Base-by-base conservation (phyloP, 2,888 invertebrate species). In the Chymomyza fuscimana region DNA sequence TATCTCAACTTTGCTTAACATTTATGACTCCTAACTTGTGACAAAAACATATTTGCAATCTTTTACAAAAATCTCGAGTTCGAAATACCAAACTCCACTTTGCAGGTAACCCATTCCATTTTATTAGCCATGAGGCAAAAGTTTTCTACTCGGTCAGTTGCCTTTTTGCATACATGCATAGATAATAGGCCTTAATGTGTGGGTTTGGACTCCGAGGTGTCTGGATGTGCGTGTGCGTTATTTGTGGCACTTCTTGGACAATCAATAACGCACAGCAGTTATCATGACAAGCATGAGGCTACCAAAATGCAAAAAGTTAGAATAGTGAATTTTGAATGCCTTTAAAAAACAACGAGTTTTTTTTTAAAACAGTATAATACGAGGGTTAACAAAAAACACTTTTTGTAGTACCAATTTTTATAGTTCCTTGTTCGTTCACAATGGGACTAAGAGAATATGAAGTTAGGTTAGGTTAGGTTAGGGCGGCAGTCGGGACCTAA, bases 61-160 rank as follows among this genome's bases (percentile, higher is more conserved):
- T 36, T 40, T 46, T 19, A 61, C 5, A 61, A 22, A 36, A 46
- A 46, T 2, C 40, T 61, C 16, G 19, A 61, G n/a, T 36, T 61
- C 10, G n/a, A 22, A 5, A 61, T 19, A 15, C 12, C 10, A 32
- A 10, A 61, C 19, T 16, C 6, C 5, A 61, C 36, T 12, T 46
- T 12, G 1, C 40, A 12, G 40, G 0, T 2, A 10, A 6, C 3
- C 4, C 61, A 67, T 67, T 62, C 54, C 54, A 62, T 67, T 67
- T 62, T 62, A 67, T 67, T 67, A 62, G 67, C 54, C 12, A 9
- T 36, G 36, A 36, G 5, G 15, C 16, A 61, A 36, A 61, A 61
- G 36, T 61, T 61, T 61, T 29, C 16, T 46, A 5, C 36, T 61
- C 19, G 19, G 22, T 22, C 54, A 54, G 54, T 46, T 10, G 10